Evolutionary conservation across 2,113 vertebrate genomes (phyloP).

Genomic region (Dicerorhinus sumatrensis): DNA sequence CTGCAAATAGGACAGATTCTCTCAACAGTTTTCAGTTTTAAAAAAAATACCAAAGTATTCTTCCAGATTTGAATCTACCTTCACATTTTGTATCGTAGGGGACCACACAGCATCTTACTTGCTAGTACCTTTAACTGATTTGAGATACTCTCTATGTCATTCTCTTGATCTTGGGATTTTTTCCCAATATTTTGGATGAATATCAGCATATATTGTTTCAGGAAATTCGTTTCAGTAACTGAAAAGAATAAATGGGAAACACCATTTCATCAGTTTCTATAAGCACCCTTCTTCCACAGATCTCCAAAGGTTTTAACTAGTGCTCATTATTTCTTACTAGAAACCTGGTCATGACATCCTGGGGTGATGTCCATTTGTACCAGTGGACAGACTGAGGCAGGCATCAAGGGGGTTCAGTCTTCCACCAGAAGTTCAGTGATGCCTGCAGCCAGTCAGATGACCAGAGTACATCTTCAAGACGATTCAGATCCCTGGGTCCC

Average conservation of each 20-base stretch:
- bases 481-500: neutral
- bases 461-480: neutral
- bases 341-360: neutral
- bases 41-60: neutral
- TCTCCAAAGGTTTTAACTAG: neutral
- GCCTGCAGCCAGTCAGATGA: neutral
- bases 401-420: neutral
- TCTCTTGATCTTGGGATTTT: neutral
- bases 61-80: neutral
- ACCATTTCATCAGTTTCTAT: neutral
- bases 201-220: neutral
- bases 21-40: neutral
- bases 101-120: neutral
- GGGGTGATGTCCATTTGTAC: neutral
- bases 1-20: constrained; percentile 18
- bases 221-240: neutral
- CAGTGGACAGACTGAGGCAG: neutral
- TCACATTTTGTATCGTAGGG: neutral
- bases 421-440: neutral
- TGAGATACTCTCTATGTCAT: neutral
- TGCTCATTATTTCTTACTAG: neutral
- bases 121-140: neutral
- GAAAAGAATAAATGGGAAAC: neutral
- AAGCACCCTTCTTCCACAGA: neutral
- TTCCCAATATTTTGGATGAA: neutral